These are phyloP conservation scores for Rambutsinella grinnellia DNA, from an alignment of 2,888 invertebrate species.

Conservation along the genomic window DNA sequence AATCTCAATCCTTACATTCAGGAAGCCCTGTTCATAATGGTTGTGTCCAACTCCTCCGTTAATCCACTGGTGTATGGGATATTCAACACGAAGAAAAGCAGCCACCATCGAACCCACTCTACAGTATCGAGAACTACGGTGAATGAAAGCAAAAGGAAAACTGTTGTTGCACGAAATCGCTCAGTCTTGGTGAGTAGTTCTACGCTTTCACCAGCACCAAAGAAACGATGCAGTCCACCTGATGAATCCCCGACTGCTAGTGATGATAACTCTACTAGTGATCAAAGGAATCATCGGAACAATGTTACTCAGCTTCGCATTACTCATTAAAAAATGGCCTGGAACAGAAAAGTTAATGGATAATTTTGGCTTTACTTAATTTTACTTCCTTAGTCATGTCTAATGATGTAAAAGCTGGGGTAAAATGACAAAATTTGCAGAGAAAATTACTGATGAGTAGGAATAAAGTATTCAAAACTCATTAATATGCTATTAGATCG, in stretches of 20 bases:
- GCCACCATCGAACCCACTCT: conserved; percentile 19
- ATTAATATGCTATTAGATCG: too few species aligned
- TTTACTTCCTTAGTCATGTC: too few species aligned
- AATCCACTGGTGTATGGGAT: conserved; percentile 84
- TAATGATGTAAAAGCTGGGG: too few species aligned
- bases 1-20: conserved; percentile 77
- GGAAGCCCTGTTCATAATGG: conserved; percentile 82
- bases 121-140: conserved; percentile 13
- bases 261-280: background rate
- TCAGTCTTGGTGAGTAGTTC: background rate
- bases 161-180: background rate
- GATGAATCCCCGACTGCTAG: conserved; percentile 7
- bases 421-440: too few species aligned
- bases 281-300: background rate
- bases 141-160: conserved; percentile 19
- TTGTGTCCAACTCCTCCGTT: conserved; percentile 84
- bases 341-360: too few species aligned
- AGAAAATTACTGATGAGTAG: too few species aligned
- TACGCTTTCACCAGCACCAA: too few species aligned
- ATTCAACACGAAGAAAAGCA: conserved; percentile 67
- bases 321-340: too few species aligned
- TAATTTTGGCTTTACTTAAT: too few species aligned
- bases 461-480: too few species aligned
- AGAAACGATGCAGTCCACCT: background rate
- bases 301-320: too few species aligned